A percentile compares a stretch with the other conserved stretches of the same genome.
These are phyloP conservation scores for Hypotaenidia philippensis DNA, from an alignment of 2,797 vertebrate genomes.

Conservation along the genomic window DNA sequence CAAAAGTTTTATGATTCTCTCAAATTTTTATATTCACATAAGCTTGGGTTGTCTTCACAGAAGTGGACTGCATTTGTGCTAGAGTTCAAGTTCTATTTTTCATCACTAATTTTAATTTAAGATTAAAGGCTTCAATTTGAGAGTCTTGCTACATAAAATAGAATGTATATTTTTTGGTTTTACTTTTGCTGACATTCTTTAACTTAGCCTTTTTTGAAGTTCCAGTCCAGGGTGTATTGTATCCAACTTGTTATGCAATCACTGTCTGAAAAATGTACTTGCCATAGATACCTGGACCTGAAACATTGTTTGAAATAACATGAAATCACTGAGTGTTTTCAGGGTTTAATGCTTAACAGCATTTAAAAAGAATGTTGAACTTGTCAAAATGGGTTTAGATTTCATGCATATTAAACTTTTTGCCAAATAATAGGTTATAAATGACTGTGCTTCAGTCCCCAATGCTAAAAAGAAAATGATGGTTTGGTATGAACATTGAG, in stretches of 20 bases:
- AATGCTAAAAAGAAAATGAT: not conserved
- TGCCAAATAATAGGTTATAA: not conserved
- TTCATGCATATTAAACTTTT: not conserved
- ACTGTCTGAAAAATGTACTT: not conserved
- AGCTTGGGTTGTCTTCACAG: not conserved
- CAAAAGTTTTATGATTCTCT: not conserved
- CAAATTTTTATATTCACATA: not conserved
- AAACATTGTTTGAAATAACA: not conserved
- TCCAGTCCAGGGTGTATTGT: not conserved
- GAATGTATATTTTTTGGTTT: not conserved
- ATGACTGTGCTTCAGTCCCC: not conserved
- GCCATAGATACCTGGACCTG: not conserved
- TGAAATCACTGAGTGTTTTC: not conserved
- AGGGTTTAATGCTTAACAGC: not conserved
- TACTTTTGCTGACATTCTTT: not conserved
- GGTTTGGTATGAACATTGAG: not conserved
- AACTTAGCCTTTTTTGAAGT: not conserved
- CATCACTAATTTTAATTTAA: not conserved
- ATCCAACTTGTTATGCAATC: not conserved
- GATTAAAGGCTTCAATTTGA: not conserved
- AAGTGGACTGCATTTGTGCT: not conserved
- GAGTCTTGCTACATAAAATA: not conserved
- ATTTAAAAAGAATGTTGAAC: not conserved
- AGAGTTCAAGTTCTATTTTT: not conserved
- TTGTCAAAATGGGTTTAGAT: not conserved